Conservation (phyloP, 2,113 vertebrate species). For the Pterocles gutturalis region DNA sequence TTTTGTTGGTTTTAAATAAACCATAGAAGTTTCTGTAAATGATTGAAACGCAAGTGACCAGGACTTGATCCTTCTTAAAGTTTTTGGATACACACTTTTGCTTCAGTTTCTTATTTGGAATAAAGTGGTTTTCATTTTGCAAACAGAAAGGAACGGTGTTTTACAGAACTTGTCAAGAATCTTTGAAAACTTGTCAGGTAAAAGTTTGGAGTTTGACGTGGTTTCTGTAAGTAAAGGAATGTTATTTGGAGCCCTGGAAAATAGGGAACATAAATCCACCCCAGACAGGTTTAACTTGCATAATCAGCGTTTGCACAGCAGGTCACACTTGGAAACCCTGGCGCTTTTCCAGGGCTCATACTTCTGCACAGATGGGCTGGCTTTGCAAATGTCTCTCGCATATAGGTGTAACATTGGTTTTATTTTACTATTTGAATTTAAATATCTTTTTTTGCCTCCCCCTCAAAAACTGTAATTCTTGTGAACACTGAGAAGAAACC, state of each 20-base stretch:
- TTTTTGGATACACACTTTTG: background rate
- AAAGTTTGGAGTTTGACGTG: background rate
- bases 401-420: background rate
- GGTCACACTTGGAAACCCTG: constrained; percentile 54
- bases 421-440: background rate
- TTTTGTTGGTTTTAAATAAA: background rate
- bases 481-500: background rate
- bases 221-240: background rate
- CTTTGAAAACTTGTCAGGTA: background rate
- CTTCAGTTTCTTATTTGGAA: background rate
- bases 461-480: background rate
- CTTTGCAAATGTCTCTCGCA: background rate
- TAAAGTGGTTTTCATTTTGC: background rate
- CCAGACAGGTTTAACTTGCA: constrained; percentile 47
- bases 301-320: constrained; percentile 56
- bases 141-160: background rate
- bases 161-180: background rate
- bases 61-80: background rate
- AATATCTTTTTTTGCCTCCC: background rate
- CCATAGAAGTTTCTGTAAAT: background rate
- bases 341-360: constrained; percentile 7
- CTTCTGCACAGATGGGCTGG: constrained; percentile 18
- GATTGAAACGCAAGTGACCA: background rate
- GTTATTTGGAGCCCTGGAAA: constrained; percentile 20
- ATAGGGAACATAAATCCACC: constrained; percentile 24